A percentile compares a stretch with the other conserved stretches of the same genome.
phyloP scores from a whole-genome alignment of 2,888 invertebrate genomes.

The Caenorhabditis becei region DNA sequence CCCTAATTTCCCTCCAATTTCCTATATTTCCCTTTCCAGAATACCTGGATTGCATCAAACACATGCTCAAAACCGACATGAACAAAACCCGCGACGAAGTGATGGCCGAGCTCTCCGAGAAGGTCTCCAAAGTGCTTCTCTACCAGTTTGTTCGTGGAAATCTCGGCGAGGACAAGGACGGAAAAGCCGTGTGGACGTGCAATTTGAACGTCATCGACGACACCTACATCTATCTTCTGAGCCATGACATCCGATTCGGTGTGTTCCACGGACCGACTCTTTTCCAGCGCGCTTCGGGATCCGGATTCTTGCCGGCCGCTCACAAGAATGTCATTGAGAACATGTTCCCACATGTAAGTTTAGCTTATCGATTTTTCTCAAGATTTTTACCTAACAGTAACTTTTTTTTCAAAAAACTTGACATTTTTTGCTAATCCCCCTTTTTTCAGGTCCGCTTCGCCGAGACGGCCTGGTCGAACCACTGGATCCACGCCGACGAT shows the following conservation, averaged over 20 bases:
- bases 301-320: slow-evolving; percentile 47
- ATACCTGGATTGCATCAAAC: slow-evolving; percentile 50
- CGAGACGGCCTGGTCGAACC: slow-evolving; percentile 55
- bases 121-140: slow-evolving; percentile 50
- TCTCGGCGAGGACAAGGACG: slow-evolving; percentile 43
- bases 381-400: too few species aligned
- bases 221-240: slow-evolving; percentile 48
- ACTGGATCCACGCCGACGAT: slow-evolving; percentile 55
- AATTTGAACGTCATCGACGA: slow-evolving; percentile 52
- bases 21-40: slow-evolving; percentile 7
- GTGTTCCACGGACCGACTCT: slow-evolving; percentile 49
- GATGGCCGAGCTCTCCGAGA: slow-evolving; percentile 50
- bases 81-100: slow-evolving; percentile 43
- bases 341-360: slow-evolving; percentile 45
- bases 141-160: slow-evolving; percentile 52
- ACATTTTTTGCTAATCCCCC: too few species aligned
- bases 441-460: slow-evolving; percentile 48
- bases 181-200: slow-evolving; percentile 47
- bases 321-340: slow-evolving; percentile 36
- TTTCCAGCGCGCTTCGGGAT: slow-evolving; percentile 47
- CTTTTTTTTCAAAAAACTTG: too few species aligned
- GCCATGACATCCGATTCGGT: slow-evolving; percentile 50
- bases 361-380: slow-evolving; percentile 1
- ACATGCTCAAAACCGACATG: slow-evolving; percentile 53
- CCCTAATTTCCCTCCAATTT: neutral